phyloP scores from a whole-genome alignment of 2,797 vertebrate genomes.

The Danio kyathit region DNA sequence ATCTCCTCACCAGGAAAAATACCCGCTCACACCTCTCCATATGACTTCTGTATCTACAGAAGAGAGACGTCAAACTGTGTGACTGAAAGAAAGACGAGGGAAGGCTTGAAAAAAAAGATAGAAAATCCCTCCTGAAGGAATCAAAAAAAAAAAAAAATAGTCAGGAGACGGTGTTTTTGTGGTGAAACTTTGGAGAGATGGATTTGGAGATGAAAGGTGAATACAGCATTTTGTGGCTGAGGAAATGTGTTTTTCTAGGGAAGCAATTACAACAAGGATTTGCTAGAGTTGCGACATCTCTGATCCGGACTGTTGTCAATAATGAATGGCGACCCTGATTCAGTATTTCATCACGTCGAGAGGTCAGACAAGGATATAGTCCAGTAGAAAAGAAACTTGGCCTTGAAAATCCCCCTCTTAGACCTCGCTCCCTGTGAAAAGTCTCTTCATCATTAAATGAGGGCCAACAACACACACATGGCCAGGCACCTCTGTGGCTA shows the following conservation, averaged over 20 bases:
- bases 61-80: slow-evolving; percentile 25
- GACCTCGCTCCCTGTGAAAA: slow-evolving; percentile 42
- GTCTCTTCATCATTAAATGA: slow-evolving; percentile 57
- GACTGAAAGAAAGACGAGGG: slow-evolving; percentile 20
- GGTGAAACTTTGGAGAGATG: slow-evolving; percentile 42
- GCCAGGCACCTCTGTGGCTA: slow-evolving; percentile 70
- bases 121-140: slow-evolving; percentile 29
- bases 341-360: slow-evolving; percentile 5
- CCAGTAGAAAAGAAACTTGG: slow-evolving; percentile 28
- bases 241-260: slow-evolving; percentile 25
- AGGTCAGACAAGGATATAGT: slow-evolving; percentile 35
- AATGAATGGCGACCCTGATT: slow-evolving; percentile 25
- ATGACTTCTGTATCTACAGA: slow-evolving; percentile 32
- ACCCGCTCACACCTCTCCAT: slow-evolving; percentile 43
- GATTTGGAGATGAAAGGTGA: slow-evolving; percentile 42
- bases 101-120: slow-evolving; percentile 28
- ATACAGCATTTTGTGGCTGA: slow-evolving; percentile 18
- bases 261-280: slow-evolving; percentile 48
- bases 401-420: slow-evolving; percentile 47
- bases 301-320: slow-evolving; percentile 43
- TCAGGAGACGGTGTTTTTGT: slow-evolving; percentile 13
- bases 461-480: slow-evolving; percentile 54
- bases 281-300: slow-evolving; percentile 9
- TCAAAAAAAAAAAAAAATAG: neutral
- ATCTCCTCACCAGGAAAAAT: slow-evolving; percentile 40